Evolutionary conservation across 2,888 invertebrate species (phyloP), one percentile per base, ranked within the genome.

Genomic region (Neoitamus cyanurus): DNA sequence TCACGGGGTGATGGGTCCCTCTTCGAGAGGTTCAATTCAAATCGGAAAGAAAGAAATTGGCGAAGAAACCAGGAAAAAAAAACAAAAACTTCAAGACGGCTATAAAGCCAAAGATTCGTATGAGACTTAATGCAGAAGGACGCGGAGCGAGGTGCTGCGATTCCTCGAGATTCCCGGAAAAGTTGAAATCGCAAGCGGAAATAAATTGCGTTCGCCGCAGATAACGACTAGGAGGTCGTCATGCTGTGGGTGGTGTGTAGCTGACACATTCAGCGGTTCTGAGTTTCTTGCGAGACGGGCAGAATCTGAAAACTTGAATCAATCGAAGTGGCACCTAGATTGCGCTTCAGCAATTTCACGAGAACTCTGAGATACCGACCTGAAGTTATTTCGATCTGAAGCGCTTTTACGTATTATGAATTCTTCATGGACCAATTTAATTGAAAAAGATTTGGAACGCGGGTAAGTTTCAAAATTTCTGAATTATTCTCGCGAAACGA

Each of bases 41-140:
- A 78, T 78, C 78, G 78, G 46, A 78, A 75, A 48, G 73, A 73
- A 73, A 37, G 77, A 78, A 78, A 78, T 48, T 78, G 78, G 34
- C 15, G 78, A 78, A 78, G 78, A 48, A 58, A 78, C 48, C 30
- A 78, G 5, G 25, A 28, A 42, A n/a, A 25, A 75, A 46, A 73
- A 73, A 36, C 34, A n/a, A 42, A 28, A 20, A 77, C 42, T 31
- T 31, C 31, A 78, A 37, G 25, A 42, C 75, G 30, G 15, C 78
- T 48, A 78, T 78, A 78, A 78, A 58, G 15, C 30, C 58, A 13
- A 30, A 20, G 30, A 48, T 37, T 78, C 48, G 48, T 58, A 78
- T 25, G 31, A 58, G 15, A 30, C n/a, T 31, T 78, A 48, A 48
- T 15, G 58, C 31, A n/a, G 13, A 15, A 11, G 78, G 78, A 46